These are phyloP conservation scores for Platycercus adscitus DNA, from an alignment of 2,113 vertebrate species.

Conservation along the genomic window DNA sequence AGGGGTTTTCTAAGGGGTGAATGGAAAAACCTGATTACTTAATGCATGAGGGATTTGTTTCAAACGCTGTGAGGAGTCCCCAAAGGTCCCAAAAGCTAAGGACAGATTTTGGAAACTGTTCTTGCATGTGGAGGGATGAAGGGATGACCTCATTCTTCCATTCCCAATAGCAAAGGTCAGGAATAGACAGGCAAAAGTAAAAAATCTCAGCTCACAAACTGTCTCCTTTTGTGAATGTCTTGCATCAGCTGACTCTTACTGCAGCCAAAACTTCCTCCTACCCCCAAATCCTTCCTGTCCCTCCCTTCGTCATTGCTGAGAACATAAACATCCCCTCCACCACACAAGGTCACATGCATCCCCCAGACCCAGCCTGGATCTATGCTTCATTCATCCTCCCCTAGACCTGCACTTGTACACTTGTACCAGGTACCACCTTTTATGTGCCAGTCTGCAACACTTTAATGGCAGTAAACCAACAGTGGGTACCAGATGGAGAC, in stretches of 20 bases:
- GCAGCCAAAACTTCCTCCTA: background rate
- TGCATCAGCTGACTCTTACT: background rate
- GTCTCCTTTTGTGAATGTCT: background rate
- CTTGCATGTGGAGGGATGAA: background rate
- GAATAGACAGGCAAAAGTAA: background rate
- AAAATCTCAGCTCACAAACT: background rate
- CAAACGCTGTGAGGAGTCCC: background rate
- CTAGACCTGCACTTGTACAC: accelerated
- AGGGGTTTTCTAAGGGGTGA: background rate
- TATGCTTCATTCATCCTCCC: background rate
- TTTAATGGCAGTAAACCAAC: background rate
- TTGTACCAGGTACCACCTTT: background rate
- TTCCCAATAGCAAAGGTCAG: background rate
- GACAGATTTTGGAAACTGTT: background rate
- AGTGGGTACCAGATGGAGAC: background rate
- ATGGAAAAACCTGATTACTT: background rate
- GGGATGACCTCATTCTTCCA: background rate
- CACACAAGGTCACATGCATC: background rate
- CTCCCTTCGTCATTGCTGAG: background rate
- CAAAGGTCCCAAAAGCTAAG: background rate
- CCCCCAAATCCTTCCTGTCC: background rate
- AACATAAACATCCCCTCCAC: background rate
- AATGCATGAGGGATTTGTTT: background rate
- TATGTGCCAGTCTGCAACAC: background rate
- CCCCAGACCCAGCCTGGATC: background rate